These are phyloP conservation scores for Platichthys flesus DNA, from an alignment of 2,113 vertebrate species.

Conservation along the genomic window DNA sequence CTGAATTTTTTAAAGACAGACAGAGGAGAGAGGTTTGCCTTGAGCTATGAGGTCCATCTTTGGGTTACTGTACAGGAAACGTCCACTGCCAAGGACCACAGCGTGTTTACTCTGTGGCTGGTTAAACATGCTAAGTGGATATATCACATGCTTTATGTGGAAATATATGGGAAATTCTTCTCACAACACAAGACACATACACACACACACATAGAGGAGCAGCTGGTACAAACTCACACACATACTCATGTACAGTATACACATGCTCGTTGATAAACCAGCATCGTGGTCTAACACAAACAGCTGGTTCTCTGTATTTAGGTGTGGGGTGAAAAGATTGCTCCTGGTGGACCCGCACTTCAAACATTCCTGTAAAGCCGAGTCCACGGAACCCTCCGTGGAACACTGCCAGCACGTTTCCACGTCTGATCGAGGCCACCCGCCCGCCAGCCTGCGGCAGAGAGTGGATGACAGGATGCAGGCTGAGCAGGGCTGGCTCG, in stretches of 20 bases:
- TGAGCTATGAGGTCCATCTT: slow-evolving; percentile 41
- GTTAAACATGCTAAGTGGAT: slow-evolving; percentile 29
- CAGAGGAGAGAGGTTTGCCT: slow-evolving; percentile 17
- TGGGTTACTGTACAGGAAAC: slow-evolving; percentile 50
- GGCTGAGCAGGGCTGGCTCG: slow-evolving; percentile 32
- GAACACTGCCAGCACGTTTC: slow-evolving; percentile 35
- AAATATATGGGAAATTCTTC: slow-evolving; percentile 13
- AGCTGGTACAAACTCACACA: slow-evolving; percentile 27
- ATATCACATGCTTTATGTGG: slow-evolving; percentile 14
- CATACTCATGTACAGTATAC: neutral
- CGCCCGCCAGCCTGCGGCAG: slow-evolving; percentile 34
- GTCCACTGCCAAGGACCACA: slow-evolving; percentile 20
- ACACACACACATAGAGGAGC: slow-evolving; percentile 5
- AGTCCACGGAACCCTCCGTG: slow-evolving; percentile 54
- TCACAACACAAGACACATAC: neutral
- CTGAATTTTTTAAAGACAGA: slow-evolving; percentile 45
- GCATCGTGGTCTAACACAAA: slow-evolving; percentile 30
- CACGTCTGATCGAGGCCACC: slow-evolving; percentile 42
- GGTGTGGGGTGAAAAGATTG: slow-evolving; percentile 52
- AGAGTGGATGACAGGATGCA: slow-evolving; percentile 50
- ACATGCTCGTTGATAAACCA: slow-evolving; percentile 7
- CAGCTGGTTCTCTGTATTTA: slow-evolving; percentile 49
- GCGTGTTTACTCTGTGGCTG: slow-evolving; percentile 26
- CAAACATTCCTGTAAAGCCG: slow-evolving; percentile 64
- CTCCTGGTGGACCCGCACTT: slow-evolving; percentile 46